A percentile compares a stretch with the other conserved stretches of the same genome.
Evolutionary conservation across 2,888 invertebrate species (phyloP).

Genomic region (Patella depressa): DNA sequence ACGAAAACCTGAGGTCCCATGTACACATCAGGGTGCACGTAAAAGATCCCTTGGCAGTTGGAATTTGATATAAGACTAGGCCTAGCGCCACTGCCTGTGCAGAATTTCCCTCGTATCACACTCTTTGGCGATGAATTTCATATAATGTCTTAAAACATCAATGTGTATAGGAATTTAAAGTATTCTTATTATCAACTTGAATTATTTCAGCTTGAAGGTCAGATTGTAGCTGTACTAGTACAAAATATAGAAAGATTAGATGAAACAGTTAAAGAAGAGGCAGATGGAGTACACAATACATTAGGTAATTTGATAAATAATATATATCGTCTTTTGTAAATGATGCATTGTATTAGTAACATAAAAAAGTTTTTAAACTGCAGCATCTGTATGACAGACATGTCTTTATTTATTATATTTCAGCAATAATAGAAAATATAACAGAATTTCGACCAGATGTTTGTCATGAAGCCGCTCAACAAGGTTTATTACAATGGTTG

Average conservation of each 20-base stretch:
- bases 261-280: conserved; percentile 92
- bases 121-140: no score
- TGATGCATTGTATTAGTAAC: background rate
- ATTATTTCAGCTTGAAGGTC: conserved; percentile 80
- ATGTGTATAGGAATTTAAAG: no score
- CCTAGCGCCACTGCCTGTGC: no score
- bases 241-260: conserved; percentile 95
- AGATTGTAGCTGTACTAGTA: conserved; percentile 89
- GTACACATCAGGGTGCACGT: no score
- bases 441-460: conserved; percentile 90
- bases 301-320: conserved; percentile 75
- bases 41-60: no score
- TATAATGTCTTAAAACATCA: no score
- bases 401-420: conserved; percentile 30
- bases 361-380: no score
- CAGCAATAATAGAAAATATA: conserved; percentile 94
- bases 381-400: background rate
- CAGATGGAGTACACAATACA: conserved; percentile 96
- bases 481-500: conserved; percentile 93
- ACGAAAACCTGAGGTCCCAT: no score
- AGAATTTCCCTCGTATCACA: no score
- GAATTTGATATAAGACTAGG: no score
- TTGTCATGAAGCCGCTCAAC: conserved; percentile 87
- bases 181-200: background rate
- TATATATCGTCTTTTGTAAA: background rate